These are phyloP conservation scores for Trachops cirrhosus DNA, from an alignment of 2,797 vertebrate genomes.

Conservation along the genomic window DNA sequence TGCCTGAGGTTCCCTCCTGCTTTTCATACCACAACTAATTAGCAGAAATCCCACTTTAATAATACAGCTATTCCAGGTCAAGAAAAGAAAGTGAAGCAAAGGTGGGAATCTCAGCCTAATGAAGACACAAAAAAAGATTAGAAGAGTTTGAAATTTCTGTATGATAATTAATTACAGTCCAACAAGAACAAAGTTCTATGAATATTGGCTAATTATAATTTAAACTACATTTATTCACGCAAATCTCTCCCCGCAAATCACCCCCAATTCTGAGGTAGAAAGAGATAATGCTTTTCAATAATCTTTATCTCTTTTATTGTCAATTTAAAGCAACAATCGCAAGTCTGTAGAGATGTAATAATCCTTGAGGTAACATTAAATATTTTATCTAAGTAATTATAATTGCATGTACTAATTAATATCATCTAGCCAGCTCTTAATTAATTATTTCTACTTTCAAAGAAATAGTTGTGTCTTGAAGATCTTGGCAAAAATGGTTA, in stretches of 20 bases:
- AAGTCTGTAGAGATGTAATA: not conserved
- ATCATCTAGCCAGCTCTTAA: not conserved
- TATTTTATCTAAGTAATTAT: slow-evolving; percentile 35
- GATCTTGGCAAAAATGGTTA: not conserved
- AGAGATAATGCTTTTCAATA: not conserved
- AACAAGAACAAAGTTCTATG: slow-evolving; percentile 37
- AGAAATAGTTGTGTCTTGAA: not conserved
- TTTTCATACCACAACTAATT: slow-evolving; percentile 49
- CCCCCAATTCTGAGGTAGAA: not conserved
- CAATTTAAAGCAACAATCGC: not conserved
- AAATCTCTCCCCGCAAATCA: not conserved
- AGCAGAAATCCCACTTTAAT: slow-evolving; percentile 56
- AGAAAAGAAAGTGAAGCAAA: slow-evolving; percentile 39
- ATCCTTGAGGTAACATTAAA: not conserved
- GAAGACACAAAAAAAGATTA: slow-evolving; percentile 37
- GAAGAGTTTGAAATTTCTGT: slow-evolving; percentile 46
- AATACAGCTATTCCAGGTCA: slow-evolving; percentile 36
- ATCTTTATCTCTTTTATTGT: slow-evolving; percentile 23
- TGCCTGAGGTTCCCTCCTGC: not conserved
- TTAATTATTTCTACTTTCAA: slow-evolving; percentile 2
- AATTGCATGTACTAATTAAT: not conserved
- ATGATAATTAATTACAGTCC: slow-evolving; percentile 59
- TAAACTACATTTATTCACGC: not conserved
- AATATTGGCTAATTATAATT: slow-evolving; percentile 42
- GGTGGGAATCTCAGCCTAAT: slow-evolving; percentile 48